Evolutionary conservation across 2,113 vertebrate genomes (phyloP).

Genomic region (Eretmochelys imbricata): DNA sequence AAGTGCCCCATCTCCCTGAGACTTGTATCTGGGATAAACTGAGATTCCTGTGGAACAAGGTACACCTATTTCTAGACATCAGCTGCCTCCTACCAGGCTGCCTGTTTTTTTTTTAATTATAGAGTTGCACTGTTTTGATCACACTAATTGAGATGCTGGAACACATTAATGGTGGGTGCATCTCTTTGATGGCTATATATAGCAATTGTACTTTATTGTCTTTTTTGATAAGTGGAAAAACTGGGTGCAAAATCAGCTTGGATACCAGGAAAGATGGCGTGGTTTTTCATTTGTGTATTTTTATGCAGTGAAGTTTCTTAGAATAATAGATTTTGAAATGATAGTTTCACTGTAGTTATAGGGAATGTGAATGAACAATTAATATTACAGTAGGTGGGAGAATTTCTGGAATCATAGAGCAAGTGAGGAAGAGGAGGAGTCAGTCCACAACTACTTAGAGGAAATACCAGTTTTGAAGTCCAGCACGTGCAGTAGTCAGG

Average conservation of each 20-base stretch:
- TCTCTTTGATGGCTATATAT: conserved; percentile 37
- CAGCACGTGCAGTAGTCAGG: conserved; percentile 72
- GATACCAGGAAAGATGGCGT: background rate
- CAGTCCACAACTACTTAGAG: conserved; percentile 66
- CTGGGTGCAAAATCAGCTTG: conserved; percentile 34
- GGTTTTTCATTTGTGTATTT: background rate
- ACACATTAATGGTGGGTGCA: background rate
- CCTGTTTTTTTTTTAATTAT: background rate
- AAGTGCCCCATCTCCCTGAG: background rate
- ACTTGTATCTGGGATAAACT: background rate
- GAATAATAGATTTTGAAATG: conserved; percentile 43
- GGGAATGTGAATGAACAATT: conserved; percentile 59
- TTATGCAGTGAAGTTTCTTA: background rate
- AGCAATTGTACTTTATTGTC: conserved; percentile 46
- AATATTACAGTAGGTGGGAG: conserved; percentile 72
- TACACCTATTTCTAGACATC: background rate
- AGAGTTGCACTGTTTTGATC: background rate
- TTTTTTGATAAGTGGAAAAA: conserved; percentile 46
- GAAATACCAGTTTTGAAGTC: conserved; percentile 60
- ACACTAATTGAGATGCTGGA: background rate
- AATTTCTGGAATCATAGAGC: conserved; percentile 68
- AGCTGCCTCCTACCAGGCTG: background rate
- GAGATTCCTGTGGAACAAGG: background rate
- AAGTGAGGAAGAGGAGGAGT: conserved; percentile 66
- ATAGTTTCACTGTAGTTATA: conserved; percentile 35